These are phyloP conservation scores for Cerastis leucographa DNA, from an alignment of 2,888 invertebrate species.

Conservation along the genomic window DNA sequence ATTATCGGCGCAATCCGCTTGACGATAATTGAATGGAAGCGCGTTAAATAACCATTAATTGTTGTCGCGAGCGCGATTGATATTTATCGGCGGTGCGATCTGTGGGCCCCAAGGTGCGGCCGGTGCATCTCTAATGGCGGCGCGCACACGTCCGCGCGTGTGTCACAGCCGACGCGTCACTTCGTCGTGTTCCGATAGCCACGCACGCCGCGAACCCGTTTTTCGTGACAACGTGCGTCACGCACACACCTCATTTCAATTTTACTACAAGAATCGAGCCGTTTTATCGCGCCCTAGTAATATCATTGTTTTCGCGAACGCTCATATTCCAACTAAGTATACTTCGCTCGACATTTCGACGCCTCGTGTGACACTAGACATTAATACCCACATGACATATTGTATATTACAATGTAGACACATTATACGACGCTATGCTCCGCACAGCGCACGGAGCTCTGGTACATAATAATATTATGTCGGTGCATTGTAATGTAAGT, in stretches of 20 bases:
- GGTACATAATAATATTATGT: constrained; percentile 73
- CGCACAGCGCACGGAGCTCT: constrained; percentile 63
- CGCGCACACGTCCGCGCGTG: constrained; percentile 62
- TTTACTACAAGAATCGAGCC: constrained; percentile 75
- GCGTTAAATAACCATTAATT: constrained; percentile 88
- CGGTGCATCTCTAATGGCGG: constrained; percentile 69
- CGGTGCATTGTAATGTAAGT: constrained; percentile 70
- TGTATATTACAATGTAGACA: constrained; percentile 72
- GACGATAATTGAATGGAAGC: constrained; percentile 86
- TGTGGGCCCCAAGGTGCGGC: constrained; percentile 67
- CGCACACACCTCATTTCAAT: constrained; percentile 79
- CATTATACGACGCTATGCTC: constrained; percentile 70
- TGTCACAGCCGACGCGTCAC: constrained; percentile 66
- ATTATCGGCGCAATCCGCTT: constrained; percentile 85
- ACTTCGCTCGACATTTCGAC: constrained; percentile 68
- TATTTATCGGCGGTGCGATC: constrained; percentile 79
- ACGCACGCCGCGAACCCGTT: constrained; percentile 73
- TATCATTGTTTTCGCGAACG: constrained; percentile 72
- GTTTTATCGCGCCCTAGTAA: constrained; percentile 69
- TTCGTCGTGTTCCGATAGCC: constrained; percentile 74
- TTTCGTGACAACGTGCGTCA: constrained; percentile 80
- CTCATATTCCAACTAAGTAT: constrained; percentile 64
- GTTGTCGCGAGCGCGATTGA: constrained; percentile 81
- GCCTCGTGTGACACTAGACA: constrained; percentile 71
- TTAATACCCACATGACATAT: constrained; percentile 72